These are phyloP conservation scores for Bombus superbus DNA, from an alignment of 1,140 invertebrate species.

Conservation along the genomic window DNA sequence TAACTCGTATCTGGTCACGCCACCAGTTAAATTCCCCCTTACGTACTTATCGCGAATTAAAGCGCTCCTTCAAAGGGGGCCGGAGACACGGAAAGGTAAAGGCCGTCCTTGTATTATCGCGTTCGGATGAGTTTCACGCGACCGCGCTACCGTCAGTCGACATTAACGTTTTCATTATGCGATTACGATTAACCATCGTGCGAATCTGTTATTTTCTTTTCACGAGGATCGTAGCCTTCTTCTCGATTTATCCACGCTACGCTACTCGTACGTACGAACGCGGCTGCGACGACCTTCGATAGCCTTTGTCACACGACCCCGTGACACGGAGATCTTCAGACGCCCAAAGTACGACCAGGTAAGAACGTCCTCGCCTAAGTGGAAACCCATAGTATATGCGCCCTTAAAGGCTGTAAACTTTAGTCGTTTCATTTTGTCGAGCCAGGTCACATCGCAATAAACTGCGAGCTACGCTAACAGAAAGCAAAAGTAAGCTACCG, in stretches of 20 bases:
- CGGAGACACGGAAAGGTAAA: conserved; percentile 67
- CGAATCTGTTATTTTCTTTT: background rate
- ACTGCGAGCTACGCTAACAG: no score
- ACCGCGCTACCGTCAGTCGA: conserved; percentile 57
- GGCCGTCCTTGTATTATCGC: conserved; percentile 62
- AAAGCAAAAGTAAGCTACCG: no score
- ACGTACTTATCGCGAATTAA: conserved; percentile 61
- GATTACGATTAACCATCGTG: conserved; percentile 26
- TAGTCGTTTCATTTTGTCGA: no score
- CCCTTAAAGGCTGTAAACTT: no score
- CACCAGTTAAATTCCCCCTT: conserved; percentile 52
- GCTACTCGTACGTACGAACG: background rate
- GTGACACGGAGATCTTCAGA: no score
- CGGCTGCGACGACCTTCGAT: background rate
- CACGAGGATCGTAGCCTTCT: background rate
- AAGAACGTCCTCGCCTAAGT: no score
- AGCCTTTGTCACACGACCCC: background rate
- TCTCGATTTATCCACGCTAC: background rate
- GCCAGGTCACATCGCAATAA: no score
- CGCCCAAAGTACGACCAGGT: no score
- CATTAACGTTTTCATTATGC: conserved; percentile 68
- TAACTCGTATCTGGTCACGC: conserved; percentile 69
- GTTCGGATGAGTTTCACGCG: conserved; percentile 60
- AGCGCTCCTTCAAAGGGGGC: conserved; percentile 48
- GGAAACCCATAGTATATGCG: no score